phyloP scores from a whole-genome alignment of 2,113 vertebrate genomes.

The Labeo catla region DNA sequence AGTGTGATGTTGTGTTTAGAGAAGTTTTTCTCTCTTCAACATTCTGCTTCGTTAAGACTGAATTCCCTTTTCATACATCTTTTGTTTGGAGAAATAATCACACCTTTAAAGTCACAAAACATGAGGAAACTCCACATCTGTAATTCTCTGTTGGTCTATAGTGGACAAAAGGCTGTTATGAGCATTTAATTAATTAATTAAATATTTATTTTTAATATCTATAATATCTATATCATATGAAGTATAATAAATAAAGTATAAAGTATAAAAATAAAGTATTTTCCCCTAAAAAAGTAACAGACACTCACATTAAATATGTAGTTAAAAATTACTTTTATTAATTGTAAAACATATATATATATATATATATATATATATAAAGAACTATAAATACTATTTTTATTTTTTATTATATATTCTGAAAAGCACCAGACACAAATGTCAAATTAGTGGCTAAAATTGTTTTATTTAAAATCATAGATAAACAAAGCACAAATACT shows the following conservation, averaged over 20 bases:
- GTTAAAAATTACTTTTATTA: background rate
- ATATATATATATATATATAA: too few relatives aligned
- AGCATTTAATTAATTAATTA: background rate
- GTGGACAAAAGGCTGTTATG: background rate
- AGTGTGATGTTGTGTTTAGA: background rate
- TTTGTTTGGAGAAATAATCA: background rate
- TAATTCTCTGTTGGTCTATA: background rate
- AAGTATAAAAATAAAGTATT: background rate
- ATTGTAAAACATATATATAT: background rate
- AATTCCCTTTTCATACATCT: constrained; percentile 1
- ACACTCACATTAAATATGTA: background rate
- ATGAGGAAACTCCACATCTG: background rate
- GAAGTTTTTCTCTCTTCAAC: constrained; percentile 1
- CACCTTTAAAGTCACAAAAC: background rate
- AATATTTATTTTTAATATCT: too few relatives aligned
- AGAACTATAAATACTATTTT: background rate
- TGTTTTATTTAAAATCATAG: background rate
- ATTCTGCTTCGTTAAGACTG: background rate
- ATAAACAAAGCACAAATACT: background rate
- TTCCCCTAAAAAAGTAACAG: background rate
- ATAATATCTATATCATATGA: too few relatives aligned
- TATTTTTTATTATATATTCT: background rate
- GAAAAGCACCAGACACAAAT: background rate
- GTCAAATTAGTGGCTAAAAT: background rate
- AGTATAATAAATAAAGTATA: too few relatives aligned